These are phyloP conservation scores for Halichondria panicea DNA, from an alignment of 37 sponge, comb jelly and placozoan species.

Conservation along the genomic window DNA sequence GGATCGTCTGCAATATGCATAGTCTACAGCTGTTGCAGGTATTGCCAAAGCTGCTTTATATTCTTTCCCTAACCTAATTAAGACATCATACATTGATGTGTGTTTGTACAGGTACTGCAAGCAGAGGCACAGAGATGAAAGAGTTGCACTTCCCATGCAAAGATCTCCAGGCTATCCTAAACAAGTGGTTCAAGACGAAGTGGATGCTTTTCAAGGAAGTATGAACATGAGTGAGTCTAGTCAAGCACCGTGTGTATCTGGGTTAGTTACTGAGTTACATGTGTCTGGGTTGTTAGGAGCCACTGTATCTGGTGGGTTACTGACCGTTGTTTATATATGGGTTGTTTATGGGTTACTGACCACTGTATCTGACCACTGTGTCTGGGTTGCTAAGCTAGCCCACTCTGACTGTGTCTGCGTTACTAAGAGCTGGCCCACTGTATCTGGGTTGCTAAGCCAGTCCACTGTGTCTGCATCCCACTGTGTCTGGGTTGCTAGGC, in stretches of 20 bases:
- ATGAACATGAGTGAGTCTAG: background rate
- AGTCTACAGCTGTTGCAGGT: slow-evolving; percentile 25
- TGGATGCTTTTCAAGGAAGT: background rate
- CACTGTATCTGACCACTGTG: too few relatives aligned
- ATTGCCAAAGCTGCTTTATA: background rate
- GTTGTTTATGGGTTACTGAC: too few relatives aligned
- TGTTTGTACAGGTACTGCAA: background rate
- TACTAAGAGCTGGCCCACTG: too few relatives aligned
- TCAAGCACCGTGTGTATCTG: background rate
- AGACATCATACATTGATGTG: background rate
- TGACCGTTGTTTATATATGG: too few relatives aligned
- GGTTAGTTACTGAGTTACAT: background rate
- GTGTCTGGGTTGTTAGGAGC: background rate
- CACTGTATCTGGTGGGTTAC: too few relatives aligned
- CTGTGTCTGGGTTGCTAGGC: background rate
- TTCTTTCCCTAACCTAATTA: background rate
- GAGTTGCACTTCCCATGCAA: too few relatives aligned
- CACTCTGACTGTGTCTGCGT: too few relatives aligned
- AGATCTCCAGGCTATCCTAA: too few relatives aligned
- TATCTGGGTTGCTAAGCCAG: too few relatives aligned
- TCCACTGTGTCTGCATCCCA: too few relatives aligned
- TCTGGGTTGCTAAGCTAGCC: too few relatives aligned
- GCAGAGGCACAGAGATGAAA: background rate
- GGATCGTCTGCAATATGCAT: background rate
- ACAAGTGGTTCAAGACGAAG: background rate